Evolutionary conservation across 2,888 invertebrate genomes (phyloP), one percentile per base, ranked within the genome.

Genomic region (Pachycephus smyrnensis): DNA sequence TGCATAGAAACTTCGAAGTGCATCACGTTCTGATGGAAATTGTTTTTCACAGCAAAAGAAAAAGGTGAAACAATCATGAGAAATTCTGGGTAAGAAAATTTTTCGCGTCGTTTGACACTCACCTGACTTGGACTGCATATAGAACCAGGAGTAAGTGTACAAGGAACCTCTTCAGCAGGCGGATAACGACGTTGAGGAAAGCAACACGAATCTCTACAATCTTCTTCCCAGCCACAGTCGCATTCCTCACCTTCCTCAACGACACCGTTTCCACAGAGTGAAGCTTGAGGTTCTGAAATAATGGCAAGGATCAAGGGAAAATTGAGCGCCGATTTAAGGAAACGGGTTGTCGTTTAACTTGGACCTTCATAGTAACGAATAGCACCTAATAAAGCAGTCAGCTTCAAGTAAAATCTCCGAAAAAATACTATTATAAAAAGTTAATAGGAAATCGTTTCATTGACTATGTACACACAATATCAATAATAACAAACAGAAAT

Each of bases 201-300:
- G 91, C 99, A 99, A 91, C 99, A 99, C 74, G 95, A 94, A 91
- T 98, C 98, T 78, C 96, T 95, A 92, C 99, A 99, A 90, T 99
- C 98, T 88, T 98, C 97, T 87, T 97, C 97, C 98, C 98, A 98
- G 78, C 99, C 99, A 92, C 99, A 99, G 92, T 99, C 99, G 92
- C 99, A 99, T 92, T 99, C 96, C 92, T 99, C 99, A 31, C 97
- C 98, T 74, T 96, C 96, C 91, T 99, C 99, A 73, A 98, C 98
- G 40, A 99, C 98, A 71, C 98, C 98, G 92, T 99, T 99, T 77
- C 99, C 99, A 92, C 99, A 99, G 89, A 99, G 97, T 1, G 99
- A 97, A 78, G 96, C 96, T 92, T 98, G 97, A 31, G 97, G 97
- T 90, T 98, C 98, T 97, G 92, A 4, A 91, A 89, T 55, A 55